Percentiles rank a stretch among this genome's conserved stretches.
Conservation (phyloP, 2,888 invertebrate species). For the Girardia tigrina region DNA sequence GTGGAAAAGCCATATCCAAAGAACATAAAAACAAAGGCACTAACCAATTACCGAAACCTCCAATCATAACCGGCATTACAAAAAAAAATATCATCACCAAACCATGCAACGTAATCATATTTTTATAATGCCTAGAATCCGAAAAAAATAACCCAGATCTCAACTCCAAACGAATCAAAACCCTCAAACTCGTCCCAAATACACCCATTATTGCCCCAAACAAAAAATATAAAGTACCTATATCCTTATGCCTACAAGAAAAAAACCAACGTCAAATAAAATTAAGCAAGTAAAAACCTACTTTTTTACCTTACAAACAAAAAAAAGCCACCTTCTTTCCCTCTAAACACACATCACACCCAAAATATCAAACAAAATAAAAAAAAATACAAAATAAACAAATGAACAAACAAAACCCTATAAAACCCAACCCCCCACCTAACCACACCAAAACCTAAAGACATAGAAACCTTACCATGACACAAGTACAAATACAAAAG, state of each 20-base stretch:
- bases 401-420: too few relatives aligned
- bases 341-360: too few relatives aligned
- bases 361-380: too few relatives aligned
- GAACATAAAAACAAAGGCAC: constrained; percentile 64
- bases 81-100: constrained; percentile 72
- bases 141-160: constrained; percentile 59
- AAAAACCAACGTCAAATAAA: constrained; percentile 62
- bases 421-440: too few relatives aligned
- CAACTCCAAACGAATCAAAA: constrained; percentile 63
- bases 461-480: too few relatives aligned
- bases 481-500: too few relatives aligned
- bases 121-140: constrained; percentile 66
- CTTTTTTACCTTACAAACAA: too few relatives aligned
- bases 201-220: constrained; percentile 58
- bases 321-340: too few relatives aligned
- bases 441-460: too few relatives aligned
- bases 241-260: constrained; percentile 59
- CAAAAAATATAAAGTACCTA: constrained; percentile 61
- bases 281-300: too few relatives aligned
- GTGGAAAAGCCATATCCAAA: constrained; percentile 68
- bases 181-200: constrained; percentile 60
- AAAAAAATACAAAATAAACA: too few relatives aligned
- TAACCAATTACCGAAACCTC: constrained; percentile 71
- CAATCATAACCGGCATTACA: constrained; percentile 53
- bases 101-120: constrained; percentile 65